Conservation (phyloP, 2,113 vertebrate genomes). For the Xyliphius kryptos region DNA sequence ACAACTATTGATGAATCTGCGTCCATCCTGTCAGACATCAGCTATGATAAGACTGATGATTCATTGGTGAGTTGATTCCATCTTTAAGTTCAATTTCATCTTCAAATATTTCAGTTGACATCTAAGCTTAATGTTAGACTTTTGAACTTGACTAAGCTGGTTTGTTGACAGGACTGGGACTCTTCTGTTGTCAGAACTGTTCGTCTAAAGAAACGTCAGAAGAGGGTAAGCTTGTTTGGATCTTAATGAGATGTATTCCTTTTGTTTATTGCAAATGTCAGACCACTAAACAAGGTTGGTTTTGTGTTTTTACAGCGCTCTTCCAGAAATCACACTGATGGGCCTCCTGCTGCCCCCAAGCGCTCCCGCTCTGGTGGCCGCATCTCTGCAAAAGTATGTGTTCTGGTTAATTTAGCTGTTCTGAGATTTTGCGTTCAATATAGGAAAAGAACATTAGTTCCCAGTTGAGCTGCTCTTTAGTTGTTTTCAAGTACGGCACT, state of each 20-base stretch:
- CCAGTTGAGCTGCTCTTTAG: too few relatives aligned
- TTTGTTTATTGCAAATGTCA: neutral
- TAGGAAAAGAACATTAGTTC: too few relatives aligned
- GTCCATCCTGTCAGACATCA: slow-evolving; percentile 95
- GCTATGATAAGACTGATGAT: slow-evolving; percentile 89
- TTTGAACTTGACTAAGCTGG: neutral
- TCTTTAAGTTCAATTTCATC: too few relatives aligned
- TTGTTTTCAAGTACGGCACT: too few relatives aligned
- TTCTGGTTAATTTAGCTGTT: neutral
- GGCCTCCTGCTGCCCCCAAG: slow-evolving; percentile 76
- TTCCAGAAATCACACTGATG: slow-evolving; percentile 80
- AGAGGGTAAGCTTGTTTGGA: slow-evolving; percentile 69
- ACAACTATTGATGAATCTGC: slow-evolving; percentile 92
- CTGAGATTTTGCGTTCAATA: too few relatives aligned
- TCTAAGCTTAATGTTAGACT: too few relatives aligned
- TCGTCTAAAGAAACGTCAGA: slow-evolving; percentile 85
- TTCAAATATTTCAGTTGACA: too few relatives aligned
- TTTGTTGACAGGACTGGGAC: slow-evolving; percentile 84
- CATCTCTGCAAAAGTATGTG: slow-evolving; percentile 69
- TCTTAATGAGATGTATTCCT: neutral
- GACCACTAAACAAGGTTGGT: neutral
- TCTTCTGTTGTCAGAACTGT: slow-evolving; percentile 79
- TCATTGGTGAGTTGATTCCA: too few relatives aligned
- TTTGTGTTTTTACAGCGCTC: slow-evolving; percentile 70
- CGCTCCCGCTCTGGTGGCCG: slow-evolving; percentile 79